Conservation (phyloP, 2,888 invertebrate species). For the Phorcus lineatus region DNA sequence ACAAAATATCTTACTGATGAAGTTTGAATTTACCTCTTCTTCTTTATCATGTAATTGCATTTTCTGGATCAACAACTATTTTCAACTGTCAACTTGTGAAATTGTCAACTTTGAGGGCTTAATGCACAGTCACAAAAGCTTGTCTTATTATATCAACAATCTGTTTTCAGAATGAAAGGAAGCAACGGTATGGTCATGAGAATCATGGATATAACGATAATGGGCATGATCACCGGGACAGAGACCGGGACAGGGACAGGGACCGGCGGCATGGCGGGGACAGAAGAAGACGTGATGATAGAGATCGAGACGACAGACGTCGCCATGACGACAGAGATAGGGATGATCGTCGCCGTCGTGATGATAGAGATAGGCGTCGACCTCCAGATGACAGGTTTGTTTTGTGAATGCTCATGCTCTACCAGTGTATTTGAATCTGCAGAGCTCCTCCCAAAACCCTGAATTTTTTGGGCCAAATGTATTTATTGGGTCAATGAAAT, state of each 20-base stretch:
- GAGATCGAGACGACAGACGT: constrained; percentile 36
- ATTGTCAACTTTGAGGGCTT: no score
- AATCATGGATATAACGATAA: constrained; percentile 52
- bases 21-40: no score
- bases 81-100: no score
- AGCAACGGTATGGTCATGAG: constrained; percentile 39
- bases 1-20: no score
- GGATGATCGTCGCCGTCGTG: constrained; percentile 32
- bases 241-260: constrained; percentile 30
- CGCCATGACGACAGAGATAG: constrained; percentile 33
- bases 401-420: background rate
- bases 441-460: no score
- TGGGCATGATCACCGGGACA: background rate
- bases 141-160: no score
- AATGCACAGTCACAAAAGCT: background rate
- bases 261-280: constrained; percentile 28
- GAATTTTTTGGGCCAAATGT: no score
- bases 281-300: constrained; percentile 28
- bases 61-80: no score
- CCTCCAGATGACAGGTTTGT: constrained; percentile 39
- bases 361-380: constrained; percentile 38
- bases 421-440: no score
- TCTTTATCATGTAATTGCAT: no score
- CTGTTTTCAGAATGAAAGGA: background rate
- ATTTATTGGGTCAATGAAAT: no score